A percentile compares a stretch with the other conserved stretches of the same genome.
Evolutionary conservation across 2,113 vertebrate species (phyloP).

Genomic region (Centropristis striata): DNA sequence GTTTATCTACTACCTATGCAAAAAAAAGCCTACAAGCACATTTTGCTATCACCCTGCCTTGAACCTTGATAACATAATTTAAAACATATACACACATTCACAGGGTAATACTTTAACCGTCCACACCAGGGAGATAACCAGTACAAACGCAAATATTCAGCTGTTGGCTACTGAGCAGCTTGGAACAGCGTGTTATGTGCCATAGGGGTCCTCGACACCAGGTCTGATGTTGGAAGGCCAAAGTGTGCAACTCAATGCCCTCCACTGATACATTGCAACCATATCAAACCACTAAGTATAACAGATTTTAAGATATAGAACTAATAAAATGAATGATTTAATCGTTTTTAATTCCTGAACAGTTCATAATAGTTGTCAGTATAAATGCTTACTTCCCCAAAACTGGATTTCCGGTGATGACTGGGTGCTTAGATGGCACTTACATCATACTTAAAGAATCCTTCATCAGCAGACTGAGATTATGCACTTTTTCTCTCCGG

Average conservation of each 20-base stretch:
- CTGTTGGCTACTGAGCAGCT: background rate
- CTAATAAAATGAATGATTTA: background rate
- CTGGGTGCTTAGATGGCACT: background rate
- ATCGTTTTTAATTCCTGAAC: background rate
- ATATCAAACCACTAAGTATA: background rate
- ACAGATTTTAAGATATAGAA: background rate
- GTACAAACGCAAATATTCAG: background rate
- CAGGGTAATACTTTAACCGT: background rate
- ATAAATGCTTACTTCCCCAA: background rate
- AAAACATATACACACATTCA: background rate
- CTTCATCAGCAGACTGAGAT: conserved; percentile 11
- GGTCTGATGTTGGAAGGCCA: background rate
- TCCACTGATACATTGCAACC: background rate
- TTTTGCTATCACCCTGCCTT: background rate
- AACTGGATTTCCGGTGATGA: background rate
- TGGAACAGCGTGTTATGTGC: background rate
- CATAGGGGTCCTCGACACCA: background rate
- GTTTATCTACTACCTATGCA: background rate
- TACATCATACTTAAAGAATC: conserved; percentile 7
- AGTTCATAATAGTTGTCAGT: background rate
- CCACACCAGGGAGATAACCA: background rate
- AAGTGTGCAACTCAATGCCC: background rate
- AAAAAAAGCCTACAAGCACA: background rate
- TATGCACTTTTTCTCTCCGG: conserved; percentile 4
- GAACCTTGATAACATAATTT: background rate